Conservation (phyloP, 2,888 invertebrate genomes). For the Diarsia mendica region DNA sequence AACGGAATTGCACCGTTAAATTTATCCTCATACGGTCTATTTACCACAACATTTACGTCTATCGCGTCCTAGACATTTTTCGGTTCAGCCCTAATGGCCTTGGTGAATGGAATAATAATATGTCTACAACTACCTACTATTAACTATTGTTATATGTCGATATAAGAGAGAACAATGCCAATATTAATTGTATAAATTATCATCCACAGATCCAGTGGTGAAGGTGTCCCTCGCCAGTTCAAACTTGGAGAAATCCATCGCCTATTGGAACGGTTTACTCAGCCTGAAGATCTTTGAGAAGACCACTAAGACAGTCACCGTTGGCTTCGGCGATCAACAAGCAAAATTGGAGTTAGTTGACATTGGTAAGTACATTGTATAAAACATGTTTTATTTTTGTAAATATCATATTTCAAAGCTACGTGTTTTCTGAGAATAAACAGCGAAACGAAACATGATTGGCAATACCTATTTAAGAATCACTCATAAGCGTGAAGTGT, state of each 20-base stretch:
- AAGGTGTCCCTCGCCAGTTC: conserved; percentile 95
- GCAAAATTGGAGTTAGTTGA: conserved; percentile 94
- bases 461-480: neutral
- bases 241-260: conserved; percentile 93
- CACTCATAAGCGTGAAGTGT: neutral
- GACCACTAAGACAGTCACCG: conserved; percentile 90
- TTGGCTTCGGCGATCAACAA: conserved; percentile 94
- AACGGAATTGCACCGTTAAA: neutral
- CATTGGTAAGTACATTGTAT: conserved; percentile 88
- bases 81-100: neutral
- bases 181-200: conserved; percentile 12
- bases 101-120: neutral
- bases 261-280: conserved; percentile 96
- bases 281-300: conserved; percentile 93
- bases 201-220: conserved; percentile 93
- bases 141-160: neutral
- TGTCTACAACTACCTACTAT: neutral
- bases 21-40: neutral
- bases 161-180: neutral
- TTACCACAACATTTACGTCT: neutral
- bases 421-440: conserved; percentile 25
- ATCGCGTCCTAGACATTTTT: neutral
- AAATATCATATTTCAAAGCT: neutral
- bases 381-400: conserved; percentile 1
- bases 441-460: conserved; percentile 17